Percentiles rank a stretch among this genome's conserved stretches.
phyloP scores from a whole-genome alignment of 2,113 vertebrate species.

The Delphinus delphis region DNA sequence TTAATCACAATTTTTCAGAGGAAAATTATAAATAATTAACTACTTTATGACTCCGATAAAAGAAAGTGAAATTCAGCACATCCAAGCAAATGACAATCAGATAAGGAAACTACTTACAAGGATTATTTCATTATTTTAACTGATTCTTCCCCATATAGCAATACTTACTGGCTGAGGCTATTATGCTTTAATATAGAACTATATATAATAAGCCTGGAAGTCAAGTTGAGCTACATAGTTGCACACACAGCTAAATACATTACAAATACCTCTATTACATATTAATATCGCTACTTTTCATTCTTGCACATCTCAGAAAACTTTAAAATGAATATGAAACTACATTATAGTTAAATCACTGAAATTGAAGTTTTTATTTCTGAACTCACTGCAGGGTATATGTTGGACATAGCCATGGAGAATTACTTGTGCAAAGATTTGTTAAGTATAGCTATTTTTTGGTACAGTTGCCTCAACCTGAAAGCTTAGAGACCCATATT shows the following conservation, averaged over 20 bases:
- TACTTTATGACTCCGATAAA: slow-evolving; percentile 2
- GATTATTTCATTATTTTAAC: background rate
- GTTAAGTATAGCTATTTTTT: background rate
- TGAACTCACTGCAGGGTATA: background rate
- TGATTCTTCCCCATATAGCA: background rate
- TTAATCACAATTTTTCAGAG: slow-evolving; percentile 66
- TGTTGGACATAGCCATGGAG: background rate
- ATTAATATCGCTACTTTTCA: background rate
- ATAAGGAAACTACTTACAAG: slow-evolving; percentile 47
- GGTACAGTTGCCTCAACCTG: accelerated
- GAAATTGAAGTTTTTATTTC: background rate
- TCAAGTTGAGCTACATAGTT: background rate
- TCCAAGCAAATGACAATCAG: slow-evolving; percentile 22
- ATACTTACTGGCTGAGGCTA: background rate
- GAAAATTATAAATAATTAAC: slow-evolving; percentile 72
- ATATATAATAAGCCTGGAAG: background rate
- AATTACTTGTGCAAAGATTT: background rate
- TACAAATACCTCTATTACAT: background rate
- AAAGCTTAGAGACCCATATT: background rate
- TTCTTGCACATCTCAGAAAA: background rate
- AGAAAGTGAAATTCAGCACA: slow-evolving; percentile 67
- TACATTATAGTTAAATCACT: background rate
- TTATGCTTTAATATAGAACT: background rate
- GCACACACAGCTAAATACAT: background rate
- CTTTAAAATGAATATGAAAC: background rate